phyloP scores from a whole-genome alignment of 1,140 invertebrate species.

The Drosophila santomea region DNA sequence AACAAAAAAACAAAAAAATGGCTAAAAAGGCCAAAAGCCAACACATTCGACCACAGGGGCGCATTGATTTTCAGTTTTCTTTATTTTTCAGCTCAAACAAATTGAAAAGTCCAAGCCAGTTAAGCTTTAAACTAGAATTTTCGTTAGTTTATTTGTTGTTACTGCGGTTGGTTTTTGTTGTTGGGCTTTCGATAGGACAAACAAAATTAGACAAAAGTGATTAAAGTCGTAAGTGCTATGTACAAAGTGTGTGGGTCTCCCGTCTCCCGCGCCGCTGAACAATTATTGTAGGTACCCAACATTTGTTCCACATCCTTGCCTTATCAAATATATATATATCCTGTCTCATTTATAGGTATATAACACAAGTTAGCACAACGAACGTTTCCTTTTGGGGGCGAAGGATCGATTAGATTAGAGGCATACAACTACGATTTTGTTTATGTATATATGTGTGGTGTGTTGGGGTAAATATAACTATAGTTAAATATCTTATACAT shows the following conservation, averaged over 20 bases:
- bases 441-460: constrained; percentile 8
- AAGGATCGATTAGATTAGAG: constrained; percentile 16
- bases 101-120: constrained; percentile 52
- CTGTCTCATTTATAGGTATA: constrained; percentile 28
- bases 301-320: constrained; percentile 14
- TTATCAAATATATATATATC: constrained; percentile 25
- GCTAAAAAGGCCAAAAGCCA: not conserved
- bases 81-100: constrained; percentile 54
- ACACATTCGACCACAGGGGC: not conserved
- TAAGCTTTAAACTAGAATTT: constrained; percentile 58
- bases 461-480: constrained; percentile 15
- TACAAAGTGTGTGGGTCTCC: constrained; percentile 37
- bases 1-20: too few species aligned
- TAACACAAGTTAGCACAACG: constrained; percentile 54
- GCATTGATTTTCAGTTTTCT: constrained; percentile 34
- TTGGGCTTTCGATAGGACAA: constrained; percentile 38
- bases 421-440: constrained; percentile 11
- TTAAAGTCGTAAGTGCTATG: constrained; percentile 40
- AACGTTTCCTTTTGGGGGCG: constrained; percentile 13
- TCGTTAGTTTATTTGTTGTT: constrained; percentile 38
- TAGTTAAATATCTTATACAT: constrained; percentile 38
- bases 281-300: constrained; percentile 12
- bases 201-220: constrained; percentile 35
- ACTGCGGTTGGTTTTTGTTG: constrained; percentile 10
- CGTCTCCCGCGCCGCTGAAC: constrained; percentile 2